A percentile compares a stretch with the other conserved stretches of the same genome.
phyloP scores from a whole-genome alignment of 2,113 vertebrate species.

The Cyphomyrus discorhynchus region DNA sequence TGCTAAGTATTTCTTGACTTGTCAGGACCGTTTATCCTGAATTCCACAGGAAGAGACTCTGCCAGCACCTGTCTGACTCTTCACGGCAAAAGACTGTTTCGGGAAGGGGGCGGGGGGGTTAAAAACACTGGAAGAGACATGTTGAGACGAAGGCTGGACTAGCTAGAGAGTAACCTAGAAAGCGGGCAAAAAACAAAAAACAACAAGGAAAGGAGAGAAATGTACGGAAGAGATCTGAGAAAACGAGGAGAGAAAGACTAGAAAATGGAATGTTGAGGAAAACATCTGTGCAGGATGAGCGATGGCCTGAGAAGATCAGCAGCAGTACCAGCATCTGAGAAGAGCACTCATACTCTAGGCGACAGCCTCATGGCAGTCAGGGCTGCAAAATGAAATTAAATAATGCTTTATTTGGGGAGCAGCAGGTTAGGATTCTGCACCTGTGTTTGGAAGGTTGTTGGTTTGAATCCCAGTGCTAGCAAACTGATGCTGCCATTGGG shows the following conservation, averaged over 20 bases:
- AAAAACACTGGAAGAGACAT: neutral
- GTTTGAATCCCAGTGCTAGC: neutral
- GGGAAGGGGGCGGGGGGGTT: neutral
- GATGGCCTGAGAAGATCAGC: neutral
- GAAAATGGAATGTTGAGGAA: neutral
- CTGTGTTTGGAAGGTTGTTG: neutral
- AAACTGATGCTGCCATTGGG: neutral
- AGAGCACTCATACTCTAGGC: neutral
- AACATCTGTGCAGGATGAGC: neutral
- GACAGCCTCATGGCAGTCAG: neutral
- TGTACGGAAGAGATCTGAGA: neutral
- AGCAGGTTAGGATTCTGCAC: neutral
- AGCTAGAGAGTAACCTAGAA: neutral
- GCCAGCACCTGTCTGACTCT: neutral
- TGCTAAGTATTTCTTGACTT: neutral
- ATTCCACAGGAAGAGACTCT: neutral
- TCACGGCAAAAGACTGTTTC: neutral
- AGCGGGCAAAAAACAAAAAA: neutral
- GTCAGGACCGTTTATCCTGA: neutral
- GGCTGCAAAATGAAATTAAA: neutral
- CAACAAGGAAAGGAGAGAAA: neutral
- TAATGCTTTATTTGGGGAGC: neutral
- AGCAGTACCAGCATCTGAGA: neutral
- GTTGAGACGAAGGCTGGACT: neutral
- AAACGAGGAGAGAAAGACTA: neutral